Percentiles rank a stretch among this genome's conserved stretches.
Conservation (phyloP, 2,113 vertebrate genomes). For the Neotoma lepida region DNA sequence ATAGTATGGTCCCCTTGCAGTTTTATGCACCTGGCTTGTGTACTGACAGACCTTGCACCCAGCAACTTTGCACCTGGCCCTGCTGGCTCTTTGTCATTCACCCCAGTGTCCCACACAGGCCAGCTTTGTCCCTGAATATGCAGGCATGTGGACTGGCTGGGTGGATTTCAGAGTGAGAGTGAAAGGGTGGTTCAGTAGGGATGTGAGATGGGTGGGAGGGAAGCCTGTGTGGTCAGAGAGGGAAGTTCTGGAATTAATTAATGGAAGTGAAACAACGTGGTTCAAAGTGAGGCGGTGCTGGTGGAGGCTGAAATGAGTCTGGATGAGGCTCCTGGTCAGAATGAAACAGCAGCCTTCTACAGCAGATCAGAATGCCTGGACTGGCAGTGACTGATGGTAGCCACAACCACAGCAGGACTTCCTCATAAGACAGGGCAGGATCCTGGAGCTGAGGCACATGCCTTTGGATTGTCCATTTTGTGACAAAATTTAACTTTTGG, state of each 20-base stretch:
- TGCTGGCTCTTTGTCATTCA: neutral
- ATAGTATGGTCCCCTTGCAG: accelerated
- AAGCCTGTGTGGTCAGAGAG: neutral
- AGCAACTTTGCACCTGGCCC: neutral
- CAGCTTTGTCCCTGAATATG: neutral
- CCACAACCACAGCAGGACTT: accelerated
- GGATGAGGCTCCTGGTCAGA: neutral
- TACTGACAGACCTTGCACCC: neutral
- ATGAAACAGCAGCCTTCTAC: neutral
- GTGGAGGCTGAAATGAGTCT: neutral
- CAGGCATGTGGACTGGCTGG: neutral
- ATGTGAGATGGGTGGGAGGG: neutral
- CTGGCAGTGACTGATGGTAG: neutral
- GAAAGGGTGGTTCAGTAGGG: neutral
- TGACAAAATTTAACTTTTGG: neutral
- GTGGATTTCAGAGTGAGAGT: neutral
- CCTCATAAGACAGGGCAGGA: accelerated
- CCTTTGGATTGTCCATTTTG: neutral
- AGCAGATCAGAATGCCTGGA: accelerated
- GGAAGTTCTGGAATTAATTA: neutral
- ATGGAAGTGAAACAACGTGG: neutral
- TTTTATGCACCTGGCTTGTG: accelerated
- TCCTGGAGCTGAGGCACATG: neutral
- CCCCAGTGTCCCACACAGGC: neutral
- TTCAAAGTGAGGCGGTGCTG: neutral